These are phyloP conservation scores for Spisula subtruncata DNA, from an alignment of 2,888 invertebrate genomes.

Conservation along the genomic window DNA sequence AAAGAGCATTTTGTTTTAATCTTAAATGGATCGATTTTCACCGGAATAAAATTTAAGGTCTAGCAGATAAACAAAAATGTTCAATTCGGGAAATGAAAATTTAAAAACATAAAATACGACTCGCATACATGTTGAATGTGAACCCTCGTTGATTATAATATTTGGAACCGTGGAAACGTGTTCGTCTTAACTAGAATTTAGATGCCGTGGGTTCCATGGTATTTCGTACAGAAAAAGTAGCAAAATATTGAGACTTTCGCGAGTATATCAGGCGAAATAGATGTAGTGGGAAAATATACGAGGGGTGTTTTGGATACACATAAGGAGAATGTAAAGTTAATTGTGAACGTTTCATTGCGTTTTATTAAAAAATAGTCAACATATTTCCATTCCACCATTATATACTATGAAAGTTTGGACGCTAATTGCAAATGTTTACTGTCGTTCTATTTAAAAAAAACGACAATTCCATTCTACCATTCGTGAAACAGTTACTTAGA, in stretches of 20 bases:
- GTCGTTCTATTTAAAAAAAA: slow-evolving; percentile 3
- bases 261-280: no score
- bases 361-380: background rate
- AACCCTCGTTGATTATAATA: no score
- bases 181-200: no score
- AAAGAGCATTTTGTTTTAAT: background rate
- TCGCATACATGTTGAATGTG: no score
- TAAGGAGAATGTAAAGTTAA: background rate
- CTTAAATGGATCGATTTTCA: background rate
- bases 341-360: no score
- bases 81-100: background rate
- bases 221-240: no score
- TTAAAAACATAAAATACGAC: background rate
- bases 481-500: background rate
- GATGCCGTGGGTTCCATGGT: no score
- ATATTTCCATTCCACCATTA: background rate
- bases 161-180: no score
- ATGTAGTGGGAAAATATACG: no score
- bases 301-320: no score
- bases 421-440: slow-evolving; percentile 15
- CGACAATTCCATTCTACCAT: background rate
- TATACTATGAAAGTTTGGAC: no score
- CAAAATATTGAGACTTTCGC: no score
- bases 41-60: background rate
- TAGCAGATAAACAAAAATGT: background rate